Evolutionary conservation across 2,797 vertebrate species (phyloP), one percentile per base, ranked within the genome.

Genomic region (Micropoecilia bifurca): DNA sequence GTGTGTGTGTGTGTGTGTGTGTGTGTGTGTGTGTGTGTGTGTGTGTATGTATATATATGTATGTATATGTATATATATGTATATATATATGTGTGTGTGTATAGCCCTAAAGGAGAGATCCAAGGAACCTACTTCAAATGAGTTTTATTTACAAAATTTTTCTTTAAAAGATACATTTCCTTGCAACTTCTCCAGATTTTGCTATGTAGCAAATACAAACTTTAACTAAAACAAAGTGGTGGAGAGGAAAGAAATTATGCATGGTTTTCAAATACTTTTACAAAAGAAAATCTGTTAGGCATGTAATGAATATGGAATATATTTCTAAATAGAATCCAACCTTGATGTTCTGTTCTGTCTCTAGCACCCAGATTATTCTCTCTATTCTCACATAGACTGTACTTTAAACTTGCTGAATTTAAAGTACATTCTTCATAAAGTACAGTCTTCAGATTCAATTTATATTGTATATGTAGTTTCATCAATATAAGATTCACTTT

Each of bases 91-190:
- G 8, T 41, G 6, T 41, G 33, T 30, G 33, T 33, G 5, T 61
- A 61, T 2, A 13, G 12, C 25, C 25, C 3, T 12, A 13, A 55
- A 55, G 53, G 57, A 30, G 10, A 59, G 57, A 83, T 83, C 71
- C 75, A 79, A 87, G 75, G 53, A 30, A 77, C 20, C 73, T 83
- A 30, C 59, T 79, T 86, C 77, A 61, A 30, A 46, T 74, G 8
- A 9, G 73, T 22, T 33, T 81, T 47, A 1, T 0, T 79, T 48
- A 74, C 45, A 69, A 82, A 81, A 80, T 5, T 22, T 71, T 71
- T 75, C 33, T 28, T 10, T 14, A 74, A 45, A 85, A 39, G 7
- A 39, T 20, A 66, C 0, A 39, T 66, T 39, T 4, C 7, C 33
- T 4, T 39, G 7, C 6, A 66, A 39, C 36, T 22, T 66, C 18